Evolutionary conservation across 1,140 invertebrate genomes (phyloP), one percentile per base, ranked within the genome.

Genomic region (Oreohelix idahoensis): DNA sequence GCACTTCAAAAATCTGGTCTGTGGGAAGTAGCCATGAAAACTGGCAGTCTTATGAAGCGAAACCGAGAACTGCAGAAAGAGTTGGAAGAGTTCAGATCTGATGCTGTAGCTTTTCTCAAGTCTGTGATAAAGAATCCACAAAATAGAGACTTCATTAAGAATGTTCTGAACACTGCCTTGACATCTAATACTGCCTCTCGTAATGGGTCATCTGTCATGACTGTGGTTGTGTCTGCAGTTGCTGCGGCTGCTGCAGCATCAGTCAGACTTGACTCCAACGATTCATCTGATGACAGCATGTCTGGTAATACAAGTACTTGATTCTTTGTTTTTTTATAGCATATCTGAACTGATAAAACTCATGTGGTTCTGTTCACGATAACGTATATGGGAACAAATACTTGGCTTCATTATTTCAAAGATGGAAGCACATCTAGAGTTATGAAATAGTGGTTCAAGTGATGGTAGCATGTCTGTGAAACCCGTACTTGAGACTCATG

Each of bases 11-110:
- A 86, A 29, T 86, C 81, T 49, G 85, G 85, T 15, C 66, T 86
- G 38, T 84, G 83, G 81, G 83, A 84, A 38, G 83, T 86, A 15
- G 85, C 85, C 32, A 86, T 84, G 77, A 84, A 86, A 39, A 84
- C 83, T 49, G 83, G 83, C 11, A 75, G 73, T 32, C 39, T 86
- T 26, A 83, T 86, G 15, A 83, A 83, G 49, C 74, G 83, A 29
- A 86, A 86, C 58, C 26, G 53, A 35, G 81, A 84, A 42, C 77
- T 86, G 2, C 83, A 86, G 71, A 84, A 84, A 69, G 80, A 86
- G 32, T 69, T 86, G 26, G 79, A 84, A 8, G 2, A 63, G 15
- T 83, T 84, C 39, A 71, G 71, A 58, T 39, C 38, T 17, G 85
- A 86, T 20, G 78, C 85, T 23, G 39, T 76, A 4, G 53, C 70